Conservation (phyloP, 2,888 invertebrate genomes). For the Protula sp. region DNA sequence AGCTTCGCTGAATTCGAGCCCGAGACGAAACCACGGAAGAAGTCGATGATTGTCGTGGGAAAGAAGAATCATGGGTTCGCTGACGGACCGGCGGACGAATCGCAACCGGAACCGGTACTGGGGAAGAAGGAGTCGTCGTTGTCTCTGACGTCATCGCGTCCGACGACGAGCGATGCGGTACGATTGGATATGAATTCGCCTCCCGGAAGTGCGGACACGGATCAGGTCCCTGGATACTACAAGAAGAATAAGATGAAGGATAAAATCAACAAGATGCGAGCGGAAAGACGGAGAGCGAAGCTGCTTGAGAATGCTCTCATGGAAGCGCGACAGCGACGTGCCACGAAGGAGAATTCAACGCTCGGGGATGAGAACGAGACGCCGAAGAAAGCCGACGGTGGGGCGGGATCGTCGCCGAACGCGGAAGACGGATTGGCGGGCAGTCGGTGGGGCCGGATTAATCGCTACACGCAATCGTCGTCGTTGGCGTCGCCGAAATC, state of each 20-base stretch:
- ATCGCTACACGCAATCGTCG: no score
- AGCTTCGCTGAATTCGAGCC: conserved; percentile 1
- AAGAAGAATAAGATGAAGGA: neutral
- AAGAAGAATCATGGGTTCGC: neutral
- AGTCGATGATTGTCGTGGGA: neutral
- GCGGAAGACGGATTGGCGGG: neutral
- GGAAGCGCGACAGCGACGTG: neutral
- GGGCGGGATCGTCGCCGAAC: neutral
- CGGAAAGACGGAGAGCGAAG: neutral
- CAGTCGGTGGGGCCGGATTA: no score
- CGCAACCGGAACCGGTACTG: no score
- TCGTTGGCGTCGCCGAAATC: neutral
- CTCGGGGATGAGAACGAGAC: neutral
- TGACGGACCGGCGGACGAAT: neutral
- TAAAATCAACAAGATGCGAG: neutral
- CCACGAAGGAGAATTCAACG: neutral
- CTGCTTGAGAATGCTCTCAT: neutral
- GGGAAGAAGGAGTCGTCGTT: neutral
- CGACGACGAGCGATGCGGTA: neutral
- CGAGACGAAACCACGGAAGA: neutral
- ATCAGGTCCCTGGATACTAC: neutral
- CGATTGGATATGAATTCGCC: neutral
- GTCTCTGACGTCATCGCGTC: neutral
- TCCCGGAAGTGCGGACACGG: neutral
- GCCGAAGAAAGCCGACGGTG: neutral